Evolutionary conservation across 1,140 invertebrate species (phyloP), one percentile per base, ranked within the genome.

Genomic region (Amphibalanus amphitrite): DNA sequence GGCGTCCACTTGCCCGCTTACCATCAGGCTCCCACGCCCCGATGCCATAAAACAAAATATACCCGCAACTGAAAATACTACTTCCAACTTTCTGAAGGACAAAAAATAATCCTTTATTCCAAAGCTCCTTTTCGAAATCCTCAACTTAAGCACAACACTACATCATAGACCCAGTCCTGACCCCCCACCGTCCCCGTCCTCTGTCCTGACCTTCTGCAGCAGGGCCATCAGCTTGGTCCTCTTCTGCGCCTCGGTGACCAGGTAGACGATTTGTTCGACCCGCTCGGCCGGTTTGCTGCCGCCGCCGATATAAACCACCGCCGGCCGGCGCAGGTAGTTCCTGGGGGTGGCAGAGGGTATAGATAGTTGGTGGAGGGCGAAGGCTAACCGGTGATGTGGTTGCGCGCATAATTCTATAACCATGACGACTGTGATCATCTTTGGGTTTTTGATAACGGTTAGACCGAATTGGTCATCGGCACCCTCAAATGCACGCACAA

Each of bases 271-370:
- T 84, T 99, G 97, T 87, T 99, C 95, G 0, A 94, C 94, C 77
- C 96, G 86, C 80, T 99, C 97, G 0, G 93, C 94, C 8, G 97
- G 97, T 84, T 97, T 97, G 78, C 97, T 97, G 73, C 93, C 88
- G n/a, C 93, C 95, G 72, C 97, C 97, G 76, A 99, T 99, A 78
- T 99, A 98, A 0, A 99, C 97, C 8, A 97, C 90, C 17, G 96
- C 94, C 3, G 97, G 97, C 77, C 97, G 84, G 72, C 97, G 84
- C 13, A 99, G 81, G 82, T 99, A 99, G 38, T 89, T 93, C 75
- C 95, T 85, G 0, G 96, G 4, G 33, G n/a, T n/a, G n/a, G n/a
- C n/a, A n/a, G n/a, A n/a, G n/a, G n/a, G n/a, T n/a, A n/a, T n/a
- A n/a, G n/a, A n/a, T n/a, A n/a, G n/a, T n/a, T n/a, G n/a, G n/a